These are phyloP conservation scores for Cirrhinus molitorella DNA, from an alignment of 2,797 vertebrate genomes.

Conservation along the genomic window DNA sequence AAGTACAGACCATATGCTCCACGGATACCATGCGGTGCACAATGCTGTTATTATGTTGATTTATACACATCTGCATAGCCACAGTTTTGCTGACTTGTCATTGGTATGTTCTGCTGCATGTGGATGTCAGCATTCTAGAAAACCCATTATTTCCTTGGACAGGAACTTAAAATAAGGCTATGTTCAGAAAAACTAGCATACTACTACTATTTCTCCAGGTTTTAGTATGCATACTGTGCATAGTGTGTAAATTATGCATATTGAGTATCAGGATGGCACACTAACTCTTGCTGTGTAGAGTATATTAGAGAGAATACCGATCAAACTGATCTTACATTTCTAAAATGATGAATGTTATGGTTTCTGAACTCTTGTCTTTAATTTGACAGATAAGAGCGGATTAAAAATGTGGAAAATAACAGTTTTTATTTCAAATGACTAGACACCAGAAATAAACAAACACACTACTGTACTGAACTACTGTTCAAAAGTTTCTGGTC, in stretches of 20 bases:
- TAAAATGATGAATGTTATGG: neutral
- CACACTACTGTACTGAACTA: too few species aligned
- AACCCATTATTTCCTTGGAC: conserved; percentile 1
- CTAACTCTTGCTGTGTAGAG: neutral
- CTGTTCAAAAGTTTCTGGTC: neutral
- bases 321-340: neutral
- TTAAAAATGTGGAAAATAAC: neutral
- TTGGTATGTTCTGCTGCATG: neutral
- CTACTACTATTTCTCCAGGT: neutral
- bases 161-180: conserved; percentile 3
- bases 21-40: conserved; percentile 4
- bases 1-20: neutral
- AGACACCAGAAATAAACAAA: neutral
- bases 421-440: neutral
- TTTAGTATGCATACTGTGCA: neutral
- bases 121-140: conserved; percentile 26
- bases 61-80: conserved; percentile 60
- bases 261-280: neutral
- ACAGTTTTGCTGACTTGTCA: conserved; percentile 11
- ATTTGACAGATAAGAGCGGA: neutral
- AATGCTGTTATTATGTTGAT: conserved; percentile 39
- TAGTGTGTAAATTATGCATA: neutral
- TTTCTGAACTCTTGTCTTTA: neutral
- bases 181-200: neutral
- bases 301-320: neutral